Conservation (phyloP, 2,888 invertebrate genomes). For the Hirudinaria manillensis region DNA sequence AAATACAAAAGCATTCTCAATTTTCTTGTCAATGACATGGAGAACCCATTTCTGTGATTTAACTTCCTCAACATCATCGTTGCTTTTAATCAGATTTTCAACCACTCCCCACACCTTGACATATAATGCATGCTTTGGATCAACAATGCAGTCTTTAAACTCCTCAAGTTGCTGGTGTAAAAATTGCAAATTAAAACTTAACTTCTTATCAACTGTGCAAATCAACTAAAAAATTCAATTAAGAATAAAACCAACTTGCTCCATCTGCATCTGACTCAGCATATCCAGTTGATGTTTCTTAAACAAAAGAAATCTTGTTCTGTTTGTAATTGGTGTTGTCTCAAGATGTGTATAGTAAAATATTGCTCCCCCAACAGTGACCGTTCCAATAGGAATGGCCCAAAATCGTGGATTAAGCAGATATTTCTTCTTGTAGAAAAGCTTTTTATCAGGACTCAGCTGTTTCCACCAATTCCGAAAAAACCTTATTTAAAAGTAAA, state of each 20-base stretch:
- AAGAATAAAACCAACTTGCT: background rate
- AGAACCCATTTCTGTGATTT: slow-evolving; percentile 57
- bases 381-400: slow-evolving; percentile 25
- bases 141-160: slow-evolving; percentile 50
- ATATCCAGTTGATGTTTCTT: slow-evolving; percentile 54
- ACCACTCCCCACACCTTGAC: slow-evolving; percentile 53
- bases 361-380: slow-evolving; percentile 31
- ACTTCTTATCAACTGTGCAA: background rate
- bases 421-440: slow-evolving; percentile 37
- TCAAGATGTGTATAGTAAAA: slow-evolving; percentile 56
- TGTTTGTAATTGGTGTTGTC: slow-evolving; percentile 58
- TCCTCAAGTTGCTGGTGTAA: slow-evolving; percentile 47
- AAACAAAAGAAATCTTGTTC: slow-evolving; percentile 59
- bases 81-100: slow-evolving; percentile 54
- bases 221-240: background rate
- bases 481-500: slow-evolving; percentile 45
- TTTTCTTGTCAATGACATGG: slow-evolving; percentile 55
- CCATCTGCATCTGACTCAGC: slow-evolving; percentile 47
- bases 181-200: background rate
- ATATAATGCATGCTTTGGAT: slow-evolving; percentile 52
- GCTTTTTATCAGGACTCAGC: slow-evolving; percentile 50
- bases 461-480: slow-evolving; percentile 56
- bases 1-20: slow-evolving; percentile 59
- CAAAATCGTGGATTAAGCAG: slow-evolving; percentile 33
- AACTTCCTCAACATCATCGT: slow-evolving; percentile 57